A percentile compares a stretch with the other conserved stretches of the same genome.
Evolutionary conservation across 2,888 invertebrate genomes (phyloP).

Genomic region (Schizaphis graminum): DNA sequence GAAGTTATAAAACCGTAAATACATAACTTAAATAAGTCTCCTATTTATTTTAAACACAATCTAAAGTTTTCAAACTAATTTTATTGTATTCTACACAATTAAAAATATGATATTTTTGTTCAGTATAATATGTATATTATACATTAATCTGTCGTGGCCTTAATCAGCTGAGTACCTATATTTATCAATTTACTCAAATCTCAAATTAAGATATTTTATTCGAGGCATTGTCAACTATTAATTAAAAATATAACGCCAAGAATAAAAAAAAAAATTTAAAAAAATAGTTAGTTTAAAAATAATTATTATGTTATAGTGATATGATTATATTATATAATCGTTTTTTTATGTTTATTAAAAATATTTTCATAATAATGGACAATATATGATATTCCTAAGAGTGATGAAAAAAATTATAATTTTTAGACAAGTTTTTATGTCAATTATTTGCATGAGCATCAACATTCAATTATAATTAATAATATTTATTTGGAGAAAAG

Average conservation of each 20-base stretch:
- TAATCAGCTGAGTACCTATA: neutral
- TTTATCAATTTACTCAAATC: neutral
- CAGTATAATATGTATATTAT: neutral
- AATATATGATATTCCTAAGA: neutral
- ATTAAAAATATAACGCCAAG: neutral
- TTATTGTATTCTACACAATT: neutral
- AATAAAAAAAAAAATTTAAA: neutral
- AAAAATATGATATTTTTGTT: neutral
- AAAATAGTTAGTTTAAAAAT: neutral
- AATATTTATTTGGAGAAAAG: too few species aligned
- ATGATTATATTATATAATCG: neutral
- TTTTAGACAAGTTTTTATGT: too few species aligned
- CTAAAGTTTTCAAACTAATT: conserved; percentile 39
- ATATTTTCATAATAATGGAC: neutral
- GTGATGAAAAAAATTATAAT: too few species aligned
- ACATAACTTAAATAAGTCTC: conserved; percentile 34
- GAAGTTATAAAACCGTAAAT: conserved; percentile 46
- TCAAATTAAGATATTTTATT: neutral
- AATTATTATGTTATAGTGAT: neutral
- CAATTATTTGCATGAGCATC: too few species aligned
- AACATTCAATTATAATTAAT: too few species aligned
- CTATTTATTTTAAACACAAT: neutral
- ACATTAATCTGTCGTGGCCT: neutral
- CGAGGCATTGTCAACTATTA: neutral
- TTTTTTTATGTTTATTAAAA: neutral